These are phyloP conservation scores for Lophius piscatorius DNA, from an alignment of 2,113 vertebrate genomes.

Conservation along the genomic window DNA sequence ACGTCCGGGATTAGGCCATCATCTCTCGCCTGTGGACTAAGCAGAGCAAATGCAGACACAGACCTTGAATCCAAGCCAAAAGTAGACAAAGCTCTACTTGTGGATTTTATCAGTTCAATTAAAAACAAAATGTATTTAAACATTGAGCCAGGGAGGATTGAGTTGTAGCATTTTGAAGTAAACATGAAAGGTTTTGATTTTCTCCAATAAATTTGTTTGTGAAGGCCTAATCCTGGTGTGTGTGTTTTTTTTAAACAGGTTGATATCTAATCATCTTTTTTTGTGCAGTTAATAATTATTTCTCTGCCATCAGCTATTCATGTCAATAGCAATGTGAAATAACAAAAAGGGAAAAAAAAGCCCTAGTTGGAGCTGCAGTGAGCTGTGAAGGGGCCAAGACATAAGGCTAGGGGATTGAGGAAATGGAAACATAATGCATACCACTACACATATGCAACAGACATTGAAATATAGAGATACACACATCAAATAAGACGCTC, in stretches of 20 bases:
- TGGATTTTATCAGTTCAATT: constrained; percentile 18
- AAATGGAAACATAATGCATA: constrained; percentile 32
- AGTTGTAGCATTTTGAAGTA: too few relatives aligned
- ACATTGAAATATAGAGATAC: constrained; percentile 16
- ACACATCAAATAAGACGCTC: constrained; percentile 27
- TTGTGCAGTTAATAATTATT: constrained; percentile 25
- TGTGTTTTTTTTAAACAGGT: constrained; percentile 6
- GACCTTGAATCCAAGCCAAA: constrained; percentile 38
- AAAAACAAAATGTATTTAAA: constrained; percentile 36
- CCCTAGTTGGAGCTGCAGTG: not conserved
- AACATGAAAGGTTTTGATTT: too few relatives aligned
- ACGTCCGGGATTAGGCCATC: constrained; percentile 53
- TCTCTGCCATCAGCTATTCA: constrained; percentile 18
- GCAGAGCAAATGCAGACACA: constrained; percentile 38
- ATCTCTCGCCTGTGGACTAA: constrained; percentile 52
- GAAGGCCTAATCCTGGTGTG: constrained; percentile 8
- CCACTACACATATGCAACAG: constrained; percentile 14
- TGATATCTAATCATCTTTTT: constrained; percentile 12
- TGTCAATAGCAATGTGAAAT: constrained; percentile 27
- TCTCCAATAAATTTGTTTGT: not conserved
- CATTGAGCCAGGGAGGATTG: constrained; percentile 23
- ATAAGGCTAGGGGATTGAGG: constrained; percentile 16
- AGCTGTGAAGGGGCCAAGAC: constrained; percentile 31
- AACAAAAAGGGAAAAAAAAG: constrained; percentile 7
- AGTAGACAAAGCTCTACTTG: constrained; percentile 22